Base-by-base conservation (phyloP, 2,888 invertebrate species). In the Lithophane socia region DNA sequence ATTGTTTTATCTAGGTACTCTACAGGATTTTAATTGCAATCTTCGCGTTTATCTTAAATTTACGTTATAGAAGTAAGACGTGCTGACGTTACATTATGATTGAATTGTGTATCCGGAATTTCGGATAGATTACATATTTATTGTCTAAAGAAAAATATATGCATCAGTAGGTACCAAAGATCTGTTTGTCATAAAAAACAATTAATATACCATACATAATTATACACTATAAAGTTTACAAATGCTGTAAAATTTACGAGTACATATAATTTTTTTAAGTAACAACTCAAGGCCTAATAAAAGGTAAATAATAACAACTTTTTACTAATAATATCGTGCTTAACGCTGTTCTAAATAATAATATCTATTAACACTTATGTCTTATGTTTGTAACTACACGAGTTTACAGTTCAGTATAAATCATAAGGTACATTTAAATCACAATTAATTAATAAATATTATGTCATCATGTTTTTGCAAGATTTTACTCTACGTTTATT, bases 341-440 rank as follows among this genome's bases (percentile, higher is more conserved):
- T 58, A 52, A 24, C 29, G 37, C 37, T 65, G 64, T 16, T 66
- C n/a, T 73, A 65, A 69, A 70, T 82, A 69, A 79, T 44, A 65
- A 81, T 54, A 68, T 68, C 16, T 58, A 78, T 70, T 70, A 82
- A 68, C 78, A 78, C 47, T 78, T 78, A 82, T 42, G 58, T 66
- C 60, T 70, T 80, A 80, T 47, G 42, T 49, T 60, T 49, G 63
- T 65, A 68, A 37, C 54, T 78, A 67, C 18, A 73, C 18, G n/a
- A 21, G 21, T 61, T 37, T 52, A 58, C n/a, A 56, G 24, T 64
- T 74, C 18, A 54, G 56, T 76, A 80, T 67, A 68, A 71, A 68
- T 73, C 61, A 63, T 64, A 79, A 78, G 47, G 44, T 75, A 72
- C 75, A 75, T 56, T 65, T 42, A 74, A 74, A 82, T 83, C 56